These are phyloP conservation scores for Cheilosia urbana DNA, from an alignment of 2,888 invertebrate genomes.

Conservation along the genomic window DNA sequence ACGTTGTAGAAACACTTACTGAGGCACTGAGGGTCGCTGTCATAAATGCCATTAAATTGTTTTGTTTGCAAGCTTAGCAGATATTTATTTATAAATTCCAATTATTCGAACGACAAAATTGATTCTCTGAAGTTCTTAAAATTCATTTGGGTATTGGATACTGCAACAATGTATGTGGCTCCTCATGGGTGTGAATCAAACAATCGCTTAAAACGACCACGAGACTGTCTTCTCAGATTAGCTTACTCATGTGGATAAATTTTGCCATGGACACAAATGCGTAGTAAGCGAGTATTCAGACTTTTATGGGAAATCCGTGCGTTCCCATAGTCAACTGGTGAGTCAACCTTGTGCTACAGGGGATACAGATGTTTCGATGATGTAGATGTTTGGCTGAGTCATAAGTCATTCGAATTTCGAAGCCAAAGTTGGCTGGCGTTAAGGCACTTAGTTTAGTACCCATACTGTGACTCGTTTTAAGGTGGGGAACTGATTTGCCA, in stretches of 20 bases:
- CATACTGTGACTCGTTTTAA: conserved; percentile 38
- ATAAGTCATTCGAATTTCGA: conserved; percentile 33
- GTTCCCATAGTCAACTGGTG: conserved; percentile 41
- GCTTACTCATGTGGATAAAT: conserved; percentile 10
- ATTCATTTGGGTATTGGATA: neutral
- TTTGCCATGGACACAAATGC: conserved; percentile 25
- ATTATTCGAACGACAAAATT: neutral
- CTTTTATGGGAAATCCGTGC: conserved; percentile 49
- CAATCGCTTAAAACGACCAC: conserved; percentile 1
- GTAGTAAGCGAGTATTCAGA: conserved; percentile 3
- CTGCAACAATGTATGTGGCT: neutral
- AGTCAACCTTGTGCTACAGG: conserved; percentile 53
- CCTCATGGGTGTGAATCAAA: too few relatives aligned
- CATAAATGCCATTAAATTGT: neutral
- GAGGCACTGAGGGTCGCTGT: neutral
- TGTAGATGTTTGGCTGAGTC: conserved; percentile 43
- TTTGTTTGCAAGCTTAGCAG: neutral
- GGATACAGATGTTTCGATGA: conserved; percentile 20
- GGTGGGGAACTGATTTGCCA: conserved; percentile 37
- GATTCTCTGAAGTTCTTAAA: neutral
- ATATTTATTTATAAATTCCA: neutral
- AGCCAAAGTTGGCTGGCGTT: conserved; percentile 37
- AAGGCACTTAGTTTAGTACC: neutral
- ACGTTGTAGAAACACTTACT: neutral
- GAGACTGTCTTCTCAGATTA: conserved; percentile 4